Percentiles rank a stretch among this genome's conserved stretches.
Evolutionary conservation across 2,797 vertebrate species (phyloP).

Genomic region (Cirrhinus molitorella): DNA sequence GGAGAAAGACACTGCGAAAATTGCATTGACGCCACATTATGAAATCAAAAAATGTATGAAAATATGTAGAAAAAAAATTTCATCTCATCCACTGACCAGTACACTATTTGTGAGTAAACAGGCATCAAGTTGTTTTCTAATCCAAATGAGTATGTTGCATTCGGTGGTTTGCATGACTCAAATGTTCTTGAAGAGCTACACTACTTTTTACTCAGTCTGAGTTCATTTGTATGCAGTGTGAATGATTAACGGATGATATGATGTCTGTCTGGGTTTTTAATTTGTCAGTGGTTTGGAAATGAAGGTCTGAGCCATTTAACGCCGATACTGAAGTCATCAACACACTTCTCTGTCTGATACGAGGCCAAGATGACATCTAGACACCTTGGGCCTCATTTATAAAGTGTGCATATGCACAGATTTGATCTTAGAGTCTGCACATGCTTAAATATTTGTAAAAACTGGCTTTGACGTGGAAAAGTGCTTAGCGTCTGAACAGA

Average conservation of each 20-base stretch:
- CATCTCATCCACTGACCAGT: neutral
- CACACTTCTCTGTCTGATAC: neutral
- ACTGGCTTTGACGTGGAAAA: too few species aligned
- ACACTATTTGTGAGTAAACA: neutral
- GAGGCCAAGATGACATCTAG: neutral
- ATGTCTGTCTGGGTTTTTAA: neutral
- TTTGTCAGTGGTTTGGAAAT: neutral
- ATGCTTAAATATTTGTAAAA: too few species aligned
- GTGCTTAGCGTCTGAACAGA: too few species aligned
- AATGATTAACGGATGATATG: neutral
- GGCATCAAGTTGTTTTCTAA: neutral
- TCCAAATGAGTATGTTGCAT: too few species aligned
- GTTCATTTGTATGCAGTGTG: neutral
- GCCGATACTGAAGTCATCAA: neutral
- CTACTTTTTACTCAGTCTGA: too few species aligned
- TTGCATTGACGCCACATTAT: neutral
- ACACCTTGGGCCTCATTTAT: too few species aligned
- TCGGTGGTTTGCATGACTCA: neutral
- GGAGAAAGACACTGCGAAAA: too few species aligned
- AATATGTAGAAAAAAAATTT: neutral
- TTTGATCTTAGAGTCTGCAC: too few species aligned
- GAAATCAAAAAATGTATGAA: neutral
- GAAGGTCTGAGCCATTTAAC: neutral
- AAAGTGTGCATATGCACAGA: too few species aligned
- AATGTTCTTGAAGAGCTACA: neutral